These are phyloP conservation scores for Copidosoma floridanum DNA, from an alignment of 1,140 invertebrate species.

Conservation along the genomic window DNA sequence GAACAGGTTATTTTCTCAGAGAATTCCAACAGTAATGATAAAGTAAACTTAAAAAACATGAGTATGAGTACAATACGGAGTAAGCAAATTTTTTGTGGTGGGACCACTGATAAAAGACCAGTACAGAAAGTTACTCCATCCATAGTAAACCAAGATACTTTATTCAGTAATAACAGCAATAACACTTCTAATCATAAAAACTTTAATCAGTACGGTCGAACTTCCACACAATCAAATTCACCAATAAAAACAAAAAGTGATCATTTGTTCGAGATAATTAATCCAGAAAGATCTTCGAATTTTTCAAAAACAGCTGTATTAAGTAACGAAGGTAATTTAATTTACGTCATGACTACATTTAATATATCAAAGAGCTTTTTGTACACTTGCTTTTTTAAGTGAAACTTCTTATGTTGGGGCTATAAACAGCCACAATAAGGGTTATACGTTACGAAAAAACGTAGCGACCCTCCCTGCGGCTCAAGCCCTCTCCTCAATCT, in stretches of 20 bases:
- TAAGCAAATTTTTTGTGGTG: conserved; percentile 48
- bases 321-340: conserved; percentile 59
- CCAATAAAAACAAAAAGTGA: conserved; percentile 63
- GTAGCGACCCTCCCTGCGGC: too few relatives aligned
- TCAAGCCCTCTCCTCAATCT: too few relatives aligned
- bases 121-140: conserved; percentile 63
- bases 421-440: too few relatives aligned
- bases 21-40: conserved; percentile 43
- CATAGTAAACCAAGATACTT: conserved; percentile 45
- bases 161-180: conserved; percentile 54
- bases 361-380: too few relatives aligned
- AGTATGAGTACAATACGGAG: conserved; percentile 26
- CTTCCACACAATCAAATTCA: conserved; percentile 71
- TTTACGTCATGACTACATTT: too few relatives aligned
- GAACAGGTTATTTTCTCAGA: conserved; percentile 47
- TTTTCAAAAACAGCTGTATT: conserved; percentile 53
- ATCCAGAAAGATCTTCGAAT: conserved; percentile 54
- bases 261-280: conserved; percentile 45
- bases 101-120: conserved; percentile 55
- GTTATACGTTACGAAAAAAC: too few relatives aligned
- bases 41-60: conserved; percentile 34
- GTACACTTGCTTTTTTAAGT: too few relatives aligned
- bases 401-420: too few relatives aligned
- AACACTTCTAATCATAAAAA: conserved; percentile 46
- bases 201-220: conserved; percentile 46